Base-by-base conservation (phyloP, 2,888 invertebrate genomes). In the Andrena trimmerana region DNA sequence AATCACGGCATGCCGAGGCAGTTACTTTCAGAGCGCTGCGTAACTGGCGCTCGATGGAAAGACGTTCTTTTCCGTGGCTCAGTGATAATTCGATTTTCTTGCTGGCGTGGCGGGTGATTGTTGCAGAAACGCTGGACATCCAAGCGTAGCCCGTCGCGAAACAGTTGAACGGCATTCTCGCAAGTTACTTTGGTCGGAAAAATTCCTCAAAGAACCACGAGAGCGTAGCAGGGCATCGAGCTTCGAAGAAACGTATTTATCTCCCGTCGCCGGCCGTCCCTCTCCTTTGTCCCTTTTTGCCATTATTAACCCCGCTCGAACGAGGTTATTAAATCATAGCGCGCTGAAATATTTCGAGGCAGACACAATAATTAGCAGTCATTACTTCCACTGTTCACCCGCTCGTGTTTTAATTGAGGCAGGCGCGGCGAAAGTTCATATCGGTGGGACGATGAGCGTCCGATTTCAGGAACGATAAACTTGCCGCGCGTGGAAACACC, bases 31-130 rank as follows among this genome's bases (percentile, higher is more conserved):
- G 6, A 20, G n/a, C 10, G 13, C 36, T 2, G 16, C 24, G n/a
- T 33, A 73, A 50, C 8, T 50, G n/a, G n/a, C 29, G 24, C 1
- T 3, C 24, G 13, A 66, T 31, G 20, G 59, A 50, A 48, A 69
- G 57, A 16, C 8, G 48, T 24, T 73, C 71, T 29, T 24, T 6
- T 6, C 8, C 16, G n/a, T 13, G 6, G 42, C 13, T 52, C 67
- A 48, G 59, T 54, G 67, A 83, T 83, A 75, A 71, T 73, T 74
- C 24, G 67, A 83, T 78, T 78, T 71, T 82, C 63, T 67, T 78
- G 73, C 20, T 24, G 52, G 13, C 27, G 36, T 20, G 48, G 31
- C 59, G 33, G 29, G 24, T 48, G 52, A 77, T 72, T 63, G 42
- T 27, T 8, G 24, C 48, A 10, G 27, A 60, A 50, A 54, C 62